Base-by-base conservation (phyloP, 2,888 invertebrate genomes). In the Abrostola triplasia region DNA sequence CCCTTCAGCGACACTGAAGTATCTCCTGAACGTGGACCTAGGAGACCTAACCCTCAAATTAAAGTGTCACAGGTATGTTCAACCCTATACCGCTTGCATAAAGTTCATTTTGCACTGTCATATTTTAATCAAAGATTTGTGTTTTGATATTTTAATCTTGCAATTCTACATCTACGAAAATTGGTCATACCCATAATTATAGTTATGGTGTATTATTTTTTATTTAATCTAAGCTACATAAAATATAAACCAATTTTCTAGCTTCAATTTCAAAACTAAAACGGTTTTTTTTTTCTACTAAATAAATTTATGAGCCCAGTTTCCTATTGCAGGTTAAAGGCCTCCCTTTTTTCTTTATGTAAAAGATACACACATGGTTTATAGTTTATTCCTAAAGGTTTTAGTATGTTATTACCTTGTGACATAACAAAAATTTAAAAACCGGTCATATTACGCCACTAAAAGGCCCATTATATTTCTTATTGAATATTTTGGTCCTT, bases 1-100 rank as follows among this genome's bases (percentile, higher is more conserved):
- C 96, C 96, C 0, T 93, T 95, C 80, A 92, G 92, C 41, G 95
- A 95, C 38, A 87, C 89, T 0, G 95, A 95, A 49, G 86, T 92
- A 0, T 92, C 94, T 0, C 95, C 95, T 0, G 95, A 92, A 53
- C 76, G 92, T 11, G 87, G 85, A 0, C 73, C 78, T 0, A 71
- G 91, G 13, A 78, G 93, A 49, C 91, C 92, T 0, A 94, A 95
- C 75, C 95, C 95, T 0, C 95, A 95, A 67, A 95, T 95, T 57
- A 89, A 93, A 63, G 93, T 95, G 10, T 95, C 95, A 35, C 95
- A 95, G 90, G 95, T 95, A 86, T 68, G 55, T 71, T 55, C 7
- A 55, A 56, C 51, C 35, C 12, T 65, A 56, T 51, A 7, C 6
- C n/a, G 13, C 36, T n/a, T 1, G 0, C 0, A 24, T 47, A 58